A percentile compares a stretch with the other conserved stretches of the same genome.
Conservation (phyloP, 2,888 invertebrate genomes). For the Synanthedon myopaeformis region DNA sequence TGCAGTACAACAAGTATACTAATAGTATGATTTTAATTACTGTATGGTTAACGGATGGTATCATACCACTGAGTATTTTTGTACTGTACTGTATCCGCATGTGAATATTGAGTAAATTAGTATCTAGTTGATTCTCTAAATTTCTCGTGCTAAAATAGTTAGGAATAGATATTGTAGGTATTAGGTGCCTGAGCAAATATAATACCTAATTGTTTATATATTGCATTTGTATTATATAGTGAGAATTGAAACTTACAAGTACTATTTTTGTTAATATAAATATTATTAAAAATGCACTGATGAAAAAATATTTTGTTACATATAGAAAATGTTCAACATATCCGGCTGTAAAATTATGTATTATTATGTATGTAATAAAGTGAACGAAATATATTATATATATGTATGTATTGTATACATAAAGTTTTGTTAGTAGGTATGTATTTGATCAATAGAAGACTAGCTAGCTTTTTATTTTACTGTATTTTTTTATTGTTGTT, state of each 20-base stretch:
- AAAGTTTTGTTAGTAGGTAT: not conserved
- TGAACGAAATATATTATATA: not conserved
- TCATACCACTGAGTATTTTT: too few species aligned
- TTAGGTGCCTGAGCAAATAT: conserved; percentile 41
- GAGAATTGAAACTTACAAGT: conserved; percentile 21
- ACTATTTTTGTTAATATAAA: conserved; percentile 16
- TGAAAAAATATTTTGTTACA: not conserved
- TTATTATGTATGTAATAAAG: not conserved
- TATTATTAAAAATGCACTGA: not conserved
- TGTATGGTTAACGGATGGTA: too few species aligned
- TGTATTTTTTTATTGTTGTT: too few species aligned
- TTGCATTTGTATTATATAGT: conserved; percentile 31
- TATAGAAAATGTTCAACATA: conserved; percentile 1
- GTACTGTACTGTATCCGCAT: not conserved
- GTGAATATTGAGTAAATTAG: not conserved
- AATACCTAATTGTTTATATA: conserved; percentile 10
- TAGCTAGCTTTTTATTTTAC: too few species aligned
- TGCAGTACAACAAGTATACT: too few species aligned
- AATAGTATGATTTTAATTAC: too few species aligned
- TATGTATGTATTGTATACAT: not conserved
- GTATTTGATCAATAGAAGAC: too few species aligned
- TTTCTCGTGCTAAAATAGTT: conserved; percentile 11
- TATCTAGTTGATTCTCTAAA: not conserved
- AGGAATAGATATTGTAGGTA: conserved; percentile 7
- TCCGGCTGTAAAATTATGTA: not conserved